These are phyloP conservation scores for Allophyes oxyacanthae DNA, from an alignment of 2,888 invertebrate species.

Conservation along the genomic window DNA sequence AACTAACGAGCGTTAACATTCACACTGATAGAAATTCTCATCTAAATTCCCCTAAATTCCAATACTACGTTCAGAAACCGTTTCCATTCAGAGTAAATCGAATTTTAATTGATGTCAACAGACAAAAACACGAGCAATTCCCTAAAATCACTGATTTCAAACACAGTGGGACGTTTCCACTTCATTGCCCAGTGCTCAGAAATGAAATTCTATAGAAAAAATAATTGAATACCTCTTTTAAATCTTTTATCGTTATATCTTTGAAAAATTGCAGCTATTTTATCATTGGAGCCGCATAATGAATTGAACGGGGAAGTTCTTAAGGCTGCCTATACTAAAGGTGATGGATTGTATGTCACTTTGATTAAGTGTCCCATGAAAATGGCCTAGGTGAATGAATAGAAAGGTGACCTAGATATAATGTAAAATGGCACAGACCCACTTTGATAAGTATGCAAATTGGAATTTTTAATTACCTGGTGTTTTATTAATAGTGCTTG, in stretches of 20 bases:
- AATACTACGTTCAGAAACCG: slow-evolving; percentile 7
- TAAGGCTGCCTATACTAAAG: slow-evolving; percentile 44
- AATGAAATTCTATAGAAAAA: slow-evolving; percentile 33
- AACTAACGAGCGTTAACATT: too few species aligned
- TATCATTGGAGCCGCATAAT: slow-evolving; percentile 67
- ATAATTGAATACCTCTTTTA: slow-evolving; percentile 50
- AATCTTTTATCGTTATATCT: slow-evolving; percentile 63
- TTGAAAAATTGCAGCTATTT: slow-evolving; percentile 74
- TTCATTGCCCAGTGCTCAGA: slow-evolving; percentile 39
- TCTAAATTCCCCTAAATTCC: too few species aligned
- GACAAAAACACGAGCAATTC: slow-evolving; percentile 44
- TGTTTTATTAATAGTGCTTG: slow-evolving; percentile 21
- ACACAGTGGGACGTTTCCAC: slow-evolving; percentile 34
- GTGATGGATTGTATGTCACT: slow-evolving; percentile 74
- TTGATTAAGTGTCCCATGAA: slow-evolving; percentile 60
- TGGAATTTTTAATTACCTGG: slow-evolving; percentile 31
- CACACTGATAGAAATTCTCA: too few species aligned
- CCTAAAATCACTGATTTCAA: slow-evolving; percentile 47
- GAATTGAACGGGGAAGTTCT: slow-evolving; percentile 70
- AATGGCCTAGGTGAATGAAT: slow-evolving; percentile 50
- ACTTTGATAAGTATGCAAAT: slow-evolving; percentile 59
- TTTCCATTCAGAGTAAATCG: slow-evolving; percentile 44
- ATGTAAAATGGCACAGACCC: slow-evolving; percentile 34
- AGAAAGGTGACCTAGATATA: slow-evolving; percentile 33
- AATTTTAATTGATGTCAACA: slow-evolving; percentile 54